phyloP scores from a whole-genome alignment of 2,888 invertebrate genomes.

The Isotomurus palustris region DNA sequence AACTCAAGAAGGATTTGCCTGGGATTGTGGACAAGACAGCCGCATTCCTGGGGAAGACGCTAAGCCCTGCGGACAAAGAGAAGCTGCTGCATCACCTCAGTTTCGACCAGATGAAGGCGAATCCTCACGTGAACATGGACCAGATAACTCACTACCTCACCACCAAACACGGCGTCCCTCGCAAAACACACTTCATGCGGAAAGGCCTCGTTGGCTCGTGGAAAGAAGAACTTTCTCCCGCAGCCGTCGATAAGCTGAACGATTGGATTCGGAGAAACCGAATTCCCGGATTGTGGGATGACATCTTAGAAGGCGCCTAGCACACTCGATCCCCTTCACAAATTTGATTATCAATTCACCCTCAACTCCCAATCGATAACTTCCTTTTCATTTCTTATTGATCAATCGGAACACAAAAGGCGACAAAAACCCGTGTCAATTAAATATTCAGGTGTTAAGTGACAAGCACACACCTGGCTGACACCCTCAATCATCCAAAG shows the following conservation, averaged over 20 bases:
- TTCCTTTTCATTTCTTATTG: too few species aligned
- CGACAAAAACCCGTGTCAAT: too few species aligned
- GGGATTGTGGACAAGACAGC: conserved; percentile 65
- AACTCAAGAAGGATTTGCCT: conserved; percentile 69
- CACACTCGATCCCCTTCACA: too few species aligned
- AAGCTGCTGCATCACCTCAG: conserved; percentile 67
- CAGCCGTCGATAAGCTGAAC: conserved; percentile 66
- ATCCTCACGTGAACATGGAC: conserved; percentile 71
- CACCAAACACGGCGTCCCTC: conserved; percentile 4
- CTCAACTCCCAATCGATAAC: too few species aligned
- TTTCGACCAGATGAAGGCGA: conserved; percentile 74
- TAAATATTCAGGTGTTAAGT: too few species aligned
- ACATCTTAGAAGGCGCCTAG: background rate
- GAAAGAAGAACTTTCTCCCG: conserved; percentile 71
- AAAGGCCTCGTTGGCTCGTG: conserved; percentile 77
- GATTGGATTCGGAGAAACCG: conserved; percentile 55
- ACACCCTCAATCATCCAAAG: too few species aligned
- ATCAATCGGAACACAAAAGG: too few species aligned
- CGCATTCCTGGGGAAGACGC: conserved; percentile 62
- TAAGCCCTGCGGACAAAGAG: conserved; percentile 63
- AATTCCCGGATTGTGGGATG: conserved; percentile 28
- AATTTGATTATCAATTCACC: too few species aligned
- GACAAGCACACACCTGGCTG: too few species aligned
- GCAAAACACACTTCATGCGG: conserved; percentile 58
- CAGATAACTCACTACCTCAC: background rate